These are phyloP conservation scores for Grus americana DNA, from an alignment of 2,113 vertebrate genomes.

Conservation along the genomic window DNA sequence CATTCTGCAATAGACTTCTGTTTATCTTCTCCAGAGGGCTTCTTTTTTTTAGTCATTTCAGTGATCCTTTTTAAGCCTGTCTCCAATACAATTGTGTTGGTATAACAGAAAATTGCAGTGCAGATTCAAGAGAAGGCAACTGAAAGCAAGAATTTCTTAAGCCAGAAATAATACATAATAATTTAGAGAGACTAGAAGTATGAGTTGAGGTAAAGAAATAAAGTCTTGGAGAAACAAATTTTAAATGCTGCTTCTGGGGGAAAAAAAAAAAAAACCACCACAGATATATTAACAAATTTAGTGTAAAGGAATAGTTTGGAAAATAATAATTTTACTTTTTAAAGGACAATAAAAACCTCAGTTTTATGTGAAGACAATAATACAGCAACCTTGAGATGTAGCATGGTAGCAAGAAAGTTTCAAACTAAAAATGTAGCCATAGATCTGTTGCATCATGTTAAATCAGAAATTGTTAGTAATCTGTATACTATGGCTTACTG, in stretches of 20 bases:
- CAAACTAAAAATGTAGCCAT: not conserved
- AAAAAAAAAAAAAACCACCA: too few species aligned
- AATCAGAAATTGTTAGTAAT: not conserved
- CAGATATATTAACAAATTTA: not conserved
- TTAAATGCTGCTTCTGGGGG: not conserved
- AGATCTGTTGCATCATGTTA: not conserved
- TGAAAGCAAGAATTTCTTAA: not conserved
- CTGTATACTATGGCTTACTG: not conserved
- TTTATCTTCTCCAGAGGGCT: not conserved
- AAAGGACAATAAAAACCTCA: not conserved
- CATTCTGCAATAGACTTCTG: not conserved
- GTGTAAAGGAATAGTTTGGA: not conserved
- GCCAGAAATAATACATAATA: not conserved
- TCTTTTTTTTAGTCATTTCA: not conserved
- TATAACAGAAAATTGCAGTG: not conserved
- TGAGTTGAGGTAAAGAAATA: not conserved
- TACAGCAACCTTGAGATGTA: not conserved
- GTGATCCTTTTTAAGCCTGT: not conserved
- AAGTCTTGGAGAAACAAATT: not conserved
- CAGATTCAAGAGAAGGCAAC: not conserved
- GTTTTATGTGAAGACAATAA: not conserved
- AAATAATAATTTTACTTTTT: not conserved
- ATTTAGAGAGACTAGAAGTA: not conserved
- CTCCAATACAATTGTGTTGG: not conserved
- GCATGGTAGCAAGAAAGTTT: not conserved